These are phyloP conservation scores for Anas acuta DNA, from an alignment of 2,797 vertebrate species.

Conservation along the genomic window DNA sequence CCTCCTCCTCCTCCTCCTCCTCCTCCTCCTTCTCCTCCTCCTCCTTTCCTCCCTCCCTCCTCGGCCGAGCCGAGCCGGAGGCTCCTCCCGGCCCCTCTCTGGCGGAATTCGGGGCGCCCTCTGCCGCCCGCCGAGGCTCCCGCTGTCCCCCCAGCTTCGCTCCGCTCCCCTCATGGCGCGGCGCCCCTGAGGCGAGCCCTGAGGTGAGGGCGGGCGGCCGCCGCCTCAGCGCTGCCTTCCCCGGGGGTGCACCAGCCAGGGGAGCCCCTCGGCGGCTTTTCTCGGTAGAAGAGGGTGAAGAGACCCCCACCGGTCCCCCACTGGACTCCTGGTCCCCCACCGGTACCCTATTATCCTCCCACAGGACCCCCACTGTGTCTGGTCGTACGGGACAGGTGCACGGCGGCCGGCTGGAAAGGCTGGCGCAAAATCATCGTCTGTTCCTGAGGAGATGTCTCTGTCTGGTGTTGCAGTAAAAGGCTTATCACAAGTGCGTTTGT, in stretches of 20 bases:
- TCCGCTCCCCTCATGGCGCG: not conserved
- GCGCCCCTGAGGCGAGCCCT: not conserved
- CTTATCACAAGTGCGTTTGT: accelerated
- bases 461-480: accelerated
- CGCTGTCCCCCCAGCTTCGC: not conserved
- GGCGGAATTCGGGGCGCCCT: conserved; percentile 71
- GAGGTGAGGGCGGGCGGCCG: not conserved
- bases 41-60: not conserved
- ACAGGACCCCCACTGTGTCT: no score
- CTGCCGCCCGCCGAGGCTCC: conserved; percentile 71
- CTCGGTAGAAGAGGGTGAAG: no score
- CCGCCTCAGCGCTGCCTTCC: no score
- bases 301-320: no score
- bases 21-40: not conserved
- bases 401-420: no score
- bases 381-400: not conserved
- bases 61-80: not conserved
- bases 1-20: not conserved
- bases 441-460: accelerated
- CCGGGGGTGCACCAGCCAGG: not conserved
- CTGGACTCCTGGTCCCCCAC: no score
- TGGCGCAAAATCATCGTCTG: accelerated
- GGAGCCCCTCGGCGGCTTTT: not conserved
- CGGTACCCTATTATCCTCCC: no score
- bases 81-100: conserved; percentile 61